A percentile compares a stretch with the other conserved stretches of the same genome.
Evolutionary conservation across 2,888 invertebrate species (phyloP).

Genomic region (Hypercompe scribonia): DNA sequence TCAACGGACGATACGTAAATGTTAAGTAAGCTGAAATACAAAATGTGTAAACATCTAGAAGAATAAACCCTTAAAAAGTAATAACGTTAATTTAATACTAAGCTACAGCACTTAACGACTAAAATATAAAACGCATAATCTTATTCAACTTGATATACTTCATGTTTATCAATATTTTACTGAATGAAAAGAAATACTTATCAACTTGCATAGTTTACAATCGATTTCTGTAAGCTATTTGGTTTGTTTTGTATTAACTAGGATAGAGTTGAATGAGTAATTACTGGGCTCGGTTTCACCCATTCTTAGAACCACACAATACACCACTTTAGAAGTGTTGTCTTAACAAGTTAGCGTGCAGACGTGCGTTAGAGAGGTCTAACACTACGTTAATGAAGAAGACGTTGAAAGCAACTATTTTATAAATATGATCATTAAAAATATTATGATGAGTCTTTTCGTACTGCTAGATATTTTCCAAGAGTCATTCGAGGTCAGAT

Average conservation of each 20-base stretch:
- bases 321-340: neutral
- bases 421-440: neutral
- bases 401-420: neutral
- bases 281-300: constrained; percentile 6
- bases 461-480: constrained; percentile 21
- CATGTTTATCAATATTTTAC: neutral
- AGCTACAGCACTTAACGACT: no score
- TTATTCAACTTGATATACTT: no score
- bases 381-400: neutral
- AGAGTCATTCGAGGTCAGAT: constrained; percentile 35
- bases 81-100: no score
- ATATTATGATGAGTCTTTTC: constrained; percentile 7
- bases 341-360: neutral
- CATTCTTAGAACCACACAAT: constrained; percentile 19
- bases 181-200: neutral
- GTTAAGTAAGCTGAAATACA: no score
- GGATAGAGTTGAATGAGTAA: constrained; percentile 6
- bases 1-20: no score
- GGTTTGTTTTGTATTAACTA: neutral
- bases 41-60: no score
- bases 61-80: no score
- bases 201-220: neutral
- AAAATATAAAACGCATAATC: no score
- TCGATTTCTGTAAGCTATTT: neutral
- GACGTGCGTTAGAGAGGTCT: neutral